Conservation (phyloP, 2,113 vertebrate species). For the Neoarius graeffei region DNA sequence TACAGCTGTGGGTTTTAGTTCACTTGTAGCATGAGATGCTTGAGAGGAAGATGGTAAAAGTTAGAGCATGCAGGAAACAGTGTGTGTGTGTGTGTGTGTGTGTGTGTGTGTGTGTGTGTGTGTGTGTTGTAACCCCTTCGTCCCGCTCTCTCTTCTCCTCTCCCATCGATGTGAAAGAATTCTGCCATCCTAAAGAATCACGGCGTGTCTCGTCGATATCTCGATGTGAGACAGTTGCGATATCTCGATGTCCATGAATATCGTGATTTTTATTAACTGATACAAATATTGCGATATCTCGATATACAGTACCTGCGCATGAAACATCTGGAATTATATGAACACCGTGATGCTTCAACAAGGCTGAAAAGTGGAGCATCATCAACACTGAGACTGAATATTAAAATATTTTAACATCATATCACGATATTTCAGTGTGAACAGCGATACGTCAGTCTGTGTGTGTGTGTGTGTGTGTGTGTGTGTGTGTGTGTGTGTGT, state of each 20-base stretch:
- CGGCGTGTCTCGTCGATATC: not conserved
- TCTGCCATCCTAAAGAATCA: not conserved
- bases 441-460: too few species aligned
- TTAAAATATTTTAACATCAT: not conserved
- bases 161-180: not conserved
- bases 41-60: not conserved
- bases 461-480: not conserved
- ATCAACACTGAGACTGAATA: not conserved
- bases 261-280: not conserved
- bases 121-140: not conserved
- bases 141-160: not conserved
- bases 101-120: not conserved
- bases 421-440: not conserved
- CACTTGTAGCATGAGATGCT: not conserved
- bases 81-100: not conserved
- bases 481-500: not conserved
- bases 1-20: not conserved
- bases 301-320: not conserved
- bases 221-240: not conserved
- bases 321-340: not conserved
- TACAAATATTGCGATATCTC: not conserved
- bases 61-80: not conserved
- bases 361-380: not conserved
- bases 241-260: not conserved
- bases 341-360: not conserved